Evolutionary conservation across 2,888 invertebrate genomes (phyloP).

Genomic region (Tuta absoluta): DNA sequence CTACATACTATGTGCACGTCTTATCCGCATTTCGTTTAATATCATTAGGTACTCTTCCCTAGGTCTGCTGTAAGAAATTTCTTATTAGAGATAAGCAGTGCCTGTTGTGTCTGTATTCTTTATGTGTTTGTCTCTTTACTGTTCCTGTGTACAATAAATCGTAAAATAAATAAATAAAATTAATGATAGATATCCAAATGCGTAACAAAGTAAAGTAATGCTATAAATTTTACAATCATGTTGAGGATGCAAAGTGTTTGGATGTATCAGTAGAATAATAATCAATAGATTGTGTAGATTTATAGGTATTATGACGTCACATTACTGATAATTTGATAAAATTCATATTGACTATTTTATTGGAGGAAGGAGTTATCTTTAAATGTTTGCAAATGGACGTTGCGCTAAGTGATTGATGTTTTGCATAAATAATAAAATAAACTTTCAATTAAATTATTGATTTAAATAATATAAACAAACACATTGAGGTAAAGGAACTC

Average conservation of each 20-base stretch:
- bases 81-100: no score
- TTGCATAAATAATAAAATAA: not conserved
- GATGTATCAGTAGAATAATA: not conserved
- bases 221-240: slow-evolving; percentile 4
- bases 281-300: slow-evolving; percentile 11
- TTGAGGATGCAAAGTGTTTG: not conserved
- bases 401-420: not conserved
- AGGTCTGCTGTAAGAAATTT: no score
- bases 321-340: not conserved
- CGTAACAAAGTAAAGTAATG: not conserved
- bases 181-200: not conserved
- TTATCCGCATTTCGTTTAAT: no score
- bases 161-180: not conserved
- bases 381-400: not conserved
- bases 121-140: no score
- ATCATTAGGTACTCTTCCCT: no score
- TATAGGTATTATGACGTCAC: not conserved
- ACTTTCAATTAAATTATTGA: not conserved
- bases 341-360: not conserved
- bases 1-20: no score
- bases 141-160: no score
- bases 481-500: not conserved
- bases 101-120: no score
- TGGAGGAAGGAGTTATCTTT: not conserved
- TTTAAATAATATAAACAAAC: no score